Conservation (phyloP, 2,888 invertebrate genomes). For the Deilephila porcellus region DNA sequence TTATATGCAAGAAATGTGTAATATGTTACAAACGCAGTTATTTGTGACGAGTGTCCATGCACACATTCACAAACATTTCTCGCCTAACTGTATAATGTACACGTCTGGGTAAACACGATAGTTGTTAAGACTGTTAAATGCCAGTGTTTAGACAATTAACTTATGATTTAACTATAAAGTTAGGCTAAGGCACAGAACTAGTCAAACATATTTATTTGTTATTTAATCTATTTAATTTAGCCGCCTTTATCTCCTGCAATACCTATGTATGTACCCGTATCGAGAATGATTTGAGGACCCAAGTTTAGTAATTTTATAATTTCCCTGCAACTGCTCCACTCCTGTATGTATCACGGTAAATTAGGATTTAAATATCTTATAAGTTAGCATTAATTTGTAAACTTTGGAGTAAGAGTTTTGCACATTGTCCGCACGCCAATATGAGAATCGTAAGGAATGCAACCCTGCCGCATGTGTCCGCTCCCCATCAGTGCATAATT, state of each 20-base stretch:
- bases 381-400: neutral
- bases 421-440: neutral
- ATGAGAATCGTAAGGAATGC: neutral
- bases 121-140: conserved; percentile 75
- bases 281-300: neutral
- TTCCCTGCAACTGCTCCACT: neutral
- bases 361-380: neutral
- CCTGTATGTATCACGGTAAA: neutral
- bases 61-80: conserved; percentile 42
- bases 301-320: neutral
- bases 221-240: conserved; percentile 41
- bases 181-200: conserved; percentile 77
- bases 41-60: conserved; percentile 36
- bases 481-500: too few species aligned
- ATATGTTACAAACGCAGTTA: conserved; percentile 44
- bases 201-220: conserved; percentile 70
- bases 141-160: conserved; percentile 75
- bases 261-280: conserved; percentile 8
- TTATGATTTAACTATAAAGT: conserved; percentile 62
- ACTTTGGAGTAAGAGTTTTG: neutral
- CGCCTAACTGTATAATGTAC: conserved; percentile 43
- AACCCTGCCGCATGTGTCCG: too few species aligned
- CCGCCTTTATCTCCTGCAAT: conserved; percentile 10
- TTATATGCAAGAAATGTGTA: conserved; percentile 40
- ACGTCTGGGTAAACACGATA: conserved; percentile 49